These are phyloP conservation scores for Leptopilina myrica DNA, from an alignment of 2,888 invertebrate species.

Conservation along the genomic window DNA sequence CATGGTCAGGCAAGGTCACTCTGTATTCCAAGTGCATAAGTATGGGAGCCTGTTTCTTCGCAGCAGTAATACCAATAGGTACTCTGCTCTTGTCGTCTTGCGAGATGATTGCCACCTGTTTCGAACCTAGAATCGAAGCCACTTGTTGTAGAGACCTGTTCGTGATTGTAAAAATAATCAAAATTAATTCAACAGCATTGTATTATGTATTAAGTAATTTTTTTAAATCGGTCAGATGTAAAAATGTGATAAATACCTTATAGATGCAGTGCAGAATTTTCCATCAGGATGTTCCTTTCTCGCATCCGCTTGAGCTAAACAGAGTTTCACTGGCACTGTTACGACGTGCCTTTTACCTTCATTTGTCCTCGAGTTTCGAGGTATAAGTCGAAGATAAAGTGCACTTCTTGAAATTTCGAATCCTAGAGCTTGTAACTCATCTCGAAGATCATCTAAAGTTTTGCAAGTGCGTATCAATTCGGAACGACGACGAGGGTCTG, in stretches of 20 bases:
- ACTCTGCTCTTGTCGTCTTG: conserved; percentile 59
- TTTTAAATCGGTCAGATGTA: conserved; percentile 42
- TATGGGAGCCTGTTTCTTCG: conserved; percentile 69
- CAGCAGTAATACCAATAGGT: conserved; percentile 70
- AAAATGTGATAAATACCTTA: conserved; percentile 12
- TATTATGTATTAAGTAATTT: too few species aligned
- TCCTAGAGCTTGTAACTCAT: conserved; percentile 42
- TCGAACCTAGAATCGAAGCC: not conserved
- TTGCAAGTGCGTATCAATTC: conserved; percentile 45
- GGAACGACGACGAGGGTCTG: conserved; percentile 38
- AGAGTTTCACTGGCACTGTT: conserved; percentile 42
- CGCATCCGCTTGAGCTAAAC: too few species aligned
- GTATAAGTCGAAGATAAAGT: conserved; percentile 59
- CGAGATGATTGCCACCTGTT: conserved; percentile 34
- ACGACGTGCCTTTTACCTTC: conserved; percentile 63
- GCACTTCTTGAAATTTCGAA: conserved; percentile 56
- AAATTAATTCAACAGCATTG: too few species aligned
- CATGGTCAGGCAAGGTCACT: conserved; percentile 50
- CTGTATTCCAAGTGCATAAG: conserved; percentile 64
- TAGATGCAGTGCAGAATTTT: conserved; percentile 35
- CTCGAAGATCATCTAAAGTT: conserved; percentile 37
- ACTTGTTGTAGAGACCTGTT: not conserved
- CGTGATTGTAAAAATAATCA: too few species aligned
- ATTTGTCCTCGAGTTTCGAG: conserved; percentile 51
- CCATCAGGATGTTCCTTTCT: conserved; percentile 51